Percentiles rank a stretch among this genome's conserved stretches.
These are phyloP conservation scores for Telmatochromis brachygnathus DNA, from an alignment of 2,113 vertebrate genomes.

Conservation along the genomic window DNA sequence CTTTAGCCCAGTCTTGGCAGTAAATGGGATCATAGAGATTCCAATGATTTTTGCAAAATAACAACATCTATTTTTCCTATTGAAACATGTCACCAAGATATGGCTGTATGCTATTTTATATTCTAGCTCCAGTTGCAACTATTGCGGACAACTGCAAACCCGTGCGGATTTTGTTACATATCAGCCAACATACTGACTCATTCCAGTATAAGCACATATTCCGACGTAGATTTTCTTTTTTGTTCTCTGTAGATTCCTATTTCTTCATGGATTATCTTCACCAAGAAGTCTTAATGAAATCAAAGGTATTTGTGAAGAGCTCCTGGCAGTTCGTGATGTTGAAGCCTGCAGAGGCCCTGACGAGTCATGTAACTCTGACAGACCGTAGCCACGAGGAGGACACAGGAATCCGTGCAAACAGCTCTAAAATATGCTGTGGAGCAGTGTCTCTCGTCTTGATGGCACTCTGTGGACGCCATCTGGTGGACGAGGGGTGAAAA, in stretches of 20 bases:
- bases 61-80: neutral
- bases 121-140: neutral
- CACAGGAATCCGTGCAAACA: neutral
- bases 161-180: neutral
- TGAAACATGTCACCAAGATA: neutral
- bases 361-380: neutral
- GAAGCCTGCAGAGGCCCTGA: neutral
- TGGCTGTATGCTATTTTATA: neutral
- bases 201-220: accelerated
- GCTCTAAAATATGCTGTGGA: neutral
- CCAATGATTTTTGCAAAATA: neutral
- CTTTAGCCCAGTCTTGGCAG: neutral
- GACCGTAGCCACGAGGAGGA: neutral
- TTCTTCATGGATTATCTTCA: neutral
- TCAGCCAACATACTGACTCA: neutral
- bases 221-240: neutral
- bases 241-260: neutral
- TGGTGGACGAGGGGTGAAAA: neutral
- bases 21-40: neutral
- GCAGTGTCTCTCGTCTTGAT: neutral
- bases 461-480: slow-evolving; percentile 1
- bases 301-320: accelerated
- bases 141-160: neutral
- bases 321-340: accelerated
- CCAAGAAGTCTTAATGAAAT: neutral